Base-by-base conservation (phyloP, 2,888 invertebrate genomes). In the Scaeva pyrastri region DNA sequence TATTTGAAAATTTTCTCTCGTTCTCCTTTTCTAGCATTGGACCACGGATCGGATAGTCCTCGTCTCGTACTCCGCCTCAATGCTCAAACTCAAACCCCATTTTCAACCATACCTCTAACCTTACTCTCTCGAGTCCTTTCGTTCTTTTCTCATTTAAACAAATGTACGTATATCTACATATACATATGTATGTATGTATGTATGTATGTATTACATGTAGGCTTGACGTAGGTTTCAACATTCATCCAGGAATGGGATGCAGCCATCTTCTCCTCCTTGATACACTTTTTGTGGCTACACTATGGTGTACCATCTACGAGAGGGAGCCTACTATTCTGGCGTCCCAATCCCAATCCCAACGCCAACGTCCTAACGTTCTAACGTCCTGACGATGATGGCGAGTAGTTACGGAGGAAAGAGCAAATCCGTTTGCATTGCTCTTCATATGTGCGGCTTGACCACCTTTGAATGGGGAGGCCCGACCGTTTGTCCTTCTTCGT, bases 381-480 rank as follows among this genome's bases (percentile, higher is more conserved):
- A n/a, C 26, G 8, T 7, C 45, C 45, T 55, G 26, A 26, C 31
- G 26, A 55, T 48, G 39, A 58, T 58, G 23, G n/a, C 62, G 23
- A 45, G 31, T 39, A 23, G 74, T 64, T 74, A 74, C 45, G 45
- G 86, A 82, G 78, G 77, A 75, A 70, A 78, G 82, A 82, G 70
- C 73, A 77, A 85, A 86, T 76, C 76, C 81, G 82, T 82, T 86
- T 86, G 86, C 74, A 82, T 78, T 86, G 86, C 86, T 86, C 82
- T 86, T 86, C 86, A 86, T 86, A 82, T 86, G 86, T 86, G 86
- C 86, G 82, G 86, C 86, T 86, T 86, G 86, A 86, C 86, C 86
- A 86, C 86, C 86, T 86, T 86, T 71, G 82, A 86, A 86, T 86
- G 86, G 78, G 81, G 86, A 78, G 77, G 71, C 77, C 56, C 62